Base-by-base conservation (phyloP, 2,113 vertebrate genomes). In the Menidia beryllina region DNA sequence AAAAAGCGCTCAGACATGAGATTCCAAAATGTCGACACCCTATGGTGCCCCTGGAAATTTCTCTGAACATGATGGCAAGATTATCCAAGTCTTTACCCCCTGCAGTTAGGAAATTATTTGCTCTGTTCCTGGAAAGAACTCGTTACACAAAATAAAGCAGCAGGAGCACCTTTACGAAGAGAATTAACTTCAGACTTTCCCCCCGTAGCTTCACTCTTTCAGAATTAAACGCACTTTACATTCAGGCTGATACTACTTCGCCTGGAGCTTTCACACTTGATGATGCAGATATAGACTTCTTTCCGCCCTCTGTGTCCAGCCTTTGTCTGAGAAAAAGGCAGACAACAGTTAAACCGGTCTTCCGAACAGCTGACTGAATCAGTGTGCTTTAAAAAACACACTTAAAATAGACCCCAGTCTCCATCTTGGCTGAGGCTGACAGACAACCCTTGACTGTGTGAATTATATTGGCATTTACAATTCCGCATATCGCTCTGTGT, bases 1-100 rank as follows among this genome's bases (percentile, higher is more conserved):
- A 75, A 85, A 86, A 91, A 68, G 69, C 82, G 83, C 75, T 89
- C 81, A 84, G 86, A 90, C 82, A 84, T 75, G 81, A 84, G 81
- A 85, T 80, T 87, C 79, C 84, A 85, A 89, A 82, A 85, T 83
- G 86, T 86, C 69, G 75, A 83, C 77, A 55, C 81, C 54, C 75
- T 64, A 78, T 12, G 75, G 49, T 26, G 86, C 86, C 84, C 58
- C 17, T 14, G 89, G 91, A 75, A 51, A 70, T 39, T 45, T 81
- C 73, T 89, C 75, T 88, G 81, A 90, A 84, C 79, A 75, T 17
- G 80, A 88, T 79, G 83, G 52, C 52, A 79, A 81, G 81, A 87
- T 86, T 81, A 84, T 68, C 68, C 72, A 73, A 83, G 81, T 79
- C 81, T 76, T 84, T 61, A 72, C 77, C 83, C 75, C 86, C 90